A percentile compares a stretch with the other conserved stretches of the same genome.
Conservation (phyloP, 2,113 vertebrate genomes). For the Rhynchopsitta pachyrhyncha region DNA sequence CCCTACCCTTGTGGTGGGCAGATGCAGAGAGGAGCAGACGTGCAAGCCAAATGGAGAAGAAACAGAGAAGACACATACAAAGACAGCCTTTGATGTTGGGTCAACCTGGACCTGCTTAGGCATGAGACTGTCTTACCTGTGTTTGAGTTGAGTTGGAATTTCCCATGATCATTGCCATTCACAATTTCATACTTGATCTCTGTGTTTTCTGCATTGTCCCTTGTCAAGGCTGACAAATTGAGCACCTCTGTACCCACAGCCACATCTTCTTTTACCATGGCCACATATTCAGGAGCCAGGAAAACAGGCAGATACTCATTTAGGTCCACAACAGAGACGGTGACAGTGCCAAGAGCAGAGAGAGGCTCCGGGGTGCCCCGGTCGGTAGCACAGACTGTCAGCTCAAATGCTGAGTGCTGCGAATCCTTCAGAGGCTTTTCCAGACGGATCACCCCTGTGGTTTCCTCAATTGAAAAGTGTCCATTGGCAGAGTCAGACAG, state of each 20-base stretch:
- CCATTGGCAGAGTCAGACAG: conserved; percentile 82
- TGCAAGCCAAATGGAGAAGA: neutral
- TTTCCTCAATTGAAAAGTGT: conserved; percentile 91
- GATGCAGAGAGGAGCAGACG: neutral
- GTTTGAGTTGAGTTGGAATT: conserved; percentile 82
- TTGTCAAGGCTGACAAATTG: conserved; percentile 79
- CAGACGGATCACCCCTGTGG: conserved; percentile 88
- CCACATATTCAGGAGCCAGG: conserved; percentile 80
- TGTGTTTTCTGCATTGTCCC: conserved; percentile 72
- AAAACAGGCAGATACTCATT: conserved; percentile 91
- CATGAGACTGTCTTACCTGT: conserved; percentile 77
- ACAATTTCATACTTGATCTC: conserved; percentile 81
- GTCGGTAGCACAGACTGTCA: conserved; percentile 89
- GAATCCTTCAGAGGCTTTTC: conserved; percentile 83
- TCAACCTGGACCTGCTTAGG: neutral
- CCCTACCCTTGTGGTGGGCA: neutral
- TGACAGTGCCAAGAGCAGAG: conserved; percentile 82
- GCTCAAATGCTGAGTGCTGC: conserved; percentile 77
- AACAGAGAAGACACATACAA: neutral
- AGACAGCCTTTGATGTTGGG: neutral
- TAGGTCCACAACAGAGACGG: conserved; percentile 86
- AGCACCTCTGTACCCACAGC: conserved; percentile 82
- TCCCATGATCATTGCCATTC: conserved; percentile 85
- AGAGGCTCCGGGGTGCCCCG: conserved; percentile 83
- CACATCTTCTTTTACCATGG: conserved; percentile 82